Conservation (phyloP, 2,888 invertebrate genomes). For the Taenaris catops region DNA sequence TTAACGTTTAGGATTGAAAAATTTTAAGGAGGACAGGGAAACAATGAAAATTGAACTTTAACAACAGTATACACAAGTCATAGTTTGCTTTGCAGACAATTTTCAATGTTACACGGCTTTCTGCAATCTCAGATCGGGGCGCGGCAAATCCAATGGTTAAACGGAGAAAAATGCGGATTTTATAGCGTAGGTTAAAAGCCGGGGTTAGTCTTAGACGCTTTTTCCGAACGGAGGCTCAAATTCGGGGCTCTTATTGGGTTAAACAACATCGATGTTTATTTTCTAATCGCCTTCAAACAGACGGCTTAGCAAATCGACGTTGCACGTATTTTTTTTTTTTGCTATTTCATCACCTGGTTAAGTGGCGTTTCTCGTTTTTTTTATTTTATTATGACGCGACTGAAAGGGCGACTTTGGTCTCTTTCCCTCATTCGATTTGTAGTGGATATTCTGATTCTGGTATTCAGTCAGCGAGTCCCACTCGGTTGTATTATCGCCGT, state of each 20-base stretch:
- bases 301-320: not conserved
- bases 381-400: too few species aligned
- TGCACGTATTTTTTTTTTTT: too few species aligned
- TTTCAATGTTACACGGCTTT: slow-evolving; percentile 46
- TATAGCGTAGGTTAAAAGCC: slow-evolving; percentile 40
- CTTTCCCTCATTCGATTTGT: too few species aligned
- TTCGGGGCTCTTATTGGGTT: slow-evolving; percentile 13
- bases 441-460: too few species aligned
- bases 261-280: slow-evolving; percentile 16
- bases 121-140: slow-evolving; percentile 50
- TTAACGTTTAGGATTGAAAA: slow-evolving; percentile 24
- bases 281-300: slow-evolving; percentile 8
- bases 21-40: slow-evolving; percentile 14
- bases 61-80: slow-evolving; percentile 17
- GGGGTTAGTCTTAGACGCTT: slow-evolving; percentile 31
- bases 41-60: slow-evolving; percentile 16
- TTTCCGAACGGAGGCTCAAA: slow-evolving; percentile 10
- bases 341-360: too few species aligned
- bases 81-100: slow-evolving; percentile 18
- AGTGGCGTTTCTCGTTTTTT: too few species aligned
- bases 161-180: slow-evolving; percentile 40
- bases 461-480: too few species aligned
- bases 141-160: slow-evolving; percentile 42
- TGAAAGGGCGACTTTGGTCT: too few species aligned
- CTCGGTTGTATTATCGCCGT: too few species aligned